Evolutionary conservation across 2,797 vertebrate species (phyloP).

Genomic region (Ciconia nigra): DNA sequence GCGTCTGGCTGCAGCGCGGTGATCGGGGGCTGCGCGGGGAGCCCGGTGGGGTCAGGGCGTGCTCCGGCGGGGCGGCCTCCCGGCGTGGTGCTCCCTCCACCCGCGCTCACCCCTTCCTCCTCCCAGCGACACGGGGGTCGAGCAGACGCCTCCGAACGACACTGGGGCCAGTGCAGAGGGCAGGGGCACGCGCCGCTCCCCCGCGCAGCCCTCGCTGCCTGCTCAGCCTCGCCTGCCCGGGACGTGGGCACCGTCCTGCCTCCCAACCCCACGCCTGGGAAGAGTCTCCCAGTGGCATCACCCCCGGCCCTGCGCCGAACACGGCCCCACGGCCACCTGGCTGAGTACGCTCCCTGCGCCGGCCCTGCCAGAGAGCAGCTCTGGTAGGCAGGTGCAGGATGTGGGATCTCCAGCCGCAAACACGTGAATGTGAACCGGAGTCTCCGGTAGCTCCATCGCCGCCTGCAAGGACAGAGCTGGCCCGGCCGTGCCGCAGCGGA

Average conservation of each 20-base stretch:
- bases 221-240: neutral
- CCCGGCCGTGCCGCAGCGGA: neutral
- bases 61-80: neutral
- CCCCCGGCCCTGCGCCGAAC: neutral
- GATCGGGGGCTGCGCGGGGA: accelerated
- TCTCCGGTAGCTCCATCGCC: neutral
- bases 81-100: neutral
- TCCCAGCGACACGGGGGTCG: accelerated
- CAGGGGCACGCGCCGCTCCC: neutral
- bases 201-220: neutral
- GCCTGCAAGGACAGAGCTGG: accelerated
- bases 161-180: neutral
- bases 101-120: accelerated
- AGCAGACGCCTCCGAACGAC: accelerated
- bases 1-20: accelerated
- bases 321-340: accelerated
- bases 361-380: neutral
- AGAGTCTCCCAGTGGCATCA: neutral
- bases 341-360: accelerated
- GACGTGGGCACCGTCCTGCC: neutral
- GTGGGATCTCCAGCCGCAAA: neutral
- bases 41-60: neutral
- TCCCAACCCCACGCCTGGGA: accelerated
- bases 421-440: accelerated
- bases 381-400: neutral